Base-by-base conservation (phyloP, 1,140 invertebrate genomes). In the Drosophila nigrodunni region DNA sequence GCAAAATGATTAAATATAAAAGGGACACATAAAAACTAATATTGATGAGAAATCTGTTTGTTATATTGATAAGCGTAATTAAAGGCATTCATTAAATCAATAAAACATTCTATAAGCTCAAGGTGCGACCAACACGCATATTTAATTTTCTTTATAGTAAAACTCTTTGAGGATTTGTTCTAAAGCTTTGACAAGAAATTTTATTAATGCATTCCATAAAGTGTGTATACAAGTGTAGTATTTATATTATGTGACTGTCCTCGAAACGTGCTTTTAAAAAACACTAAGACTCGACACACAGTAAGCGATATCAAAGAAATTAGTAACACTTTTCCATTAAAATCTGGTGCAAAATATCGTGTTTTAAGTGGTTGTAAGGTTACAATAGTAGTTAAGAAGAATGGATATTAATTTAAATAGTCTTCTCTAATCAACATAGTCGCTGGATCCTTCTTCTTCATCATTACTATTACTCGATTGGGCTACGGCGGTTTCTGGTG, bases 391-490 rank as follows among this genome's bases (percentile, higher is more conserved):
- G 58, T n/a, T 15, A 18, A 59, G 49, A 50, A 50, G 41, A 37
- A 67, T 57, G 30, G 37, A 59, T 71, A 50, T 35, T 60, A 68
- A 69, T 73, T 57, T 61, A 69, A 49, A 39, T 41, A 66, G 61
- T 59, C 49, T 25, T 18, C 7, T 65, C 59, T 83, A 93, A 65
- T 93, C 92, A 21, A 86, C 77, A 71, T 93, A 93, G 79, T 93
- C 93, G 70, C 92, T 93, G 30, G 87, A 87, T 65, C 93, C 93
- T 60, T 93, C 93, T 55, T 93, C 93, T 57, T 93, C 92, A 15
- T 92, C 91, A 44, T 93, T 93, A 65, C 91, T 82, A 87, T 91
- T 78, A 91, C 92, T 75, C 82, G 82, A 82, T 21, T 78, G 82
- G 1, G 82, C 93, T 8, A 90, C 93, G 21, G 93, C 93, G 15